Conservation (phyloP, 1,140 invertebrate genomes). For the Drosophila guanche region DNA sequence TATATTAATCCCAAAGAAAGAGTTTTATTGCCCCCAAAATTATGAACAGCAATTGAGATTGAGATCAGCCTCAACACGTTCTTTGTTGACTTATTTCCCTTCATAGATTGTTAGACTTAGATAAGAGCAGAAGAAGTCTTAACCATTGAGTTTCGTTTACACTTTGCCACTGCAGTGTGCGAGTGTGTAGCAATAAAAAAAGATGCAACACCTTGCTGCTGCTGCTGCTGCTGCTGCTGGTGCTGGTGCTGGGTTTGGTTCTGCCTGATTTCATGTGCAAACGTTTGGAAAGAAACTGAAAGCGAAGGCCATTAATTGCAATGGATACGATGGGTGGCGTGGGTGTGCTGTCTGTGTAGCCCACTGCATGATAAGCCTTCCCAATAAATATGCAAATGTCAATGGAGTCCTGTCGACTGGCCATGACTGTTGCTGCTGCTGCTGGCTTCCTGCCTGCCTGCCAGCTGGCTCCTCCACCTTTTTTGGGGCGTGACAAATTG, state of each 20-base stretch:
- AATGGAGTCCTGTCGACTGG: slow-evolving; percentile 38
- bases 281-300: slow-evolving; percentile 69
- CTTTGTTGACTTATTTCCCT: too few species aligned
- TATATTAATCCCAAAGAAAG: too few species aligned
- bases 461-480: slow-evolving; percentile 17
- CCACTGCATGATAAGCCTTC: slow-evolving; percentile 41
- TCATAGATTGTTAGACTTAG: too few species aligned
- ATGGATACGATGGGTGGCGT: slow-evolving; percentile 15
- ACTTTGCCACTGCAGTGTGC: too few species aligned
- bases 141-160: too few species aligned
- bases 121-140: too few species aligned
- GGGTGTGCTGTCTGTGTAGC: neutral
- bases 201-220: slow-evolving; percentile 61
- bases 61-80: too few species aligned
- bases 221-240: slow-evolving; percentile 14
- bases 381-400: slow-evolving; percentile 61
- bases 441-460: neutral
- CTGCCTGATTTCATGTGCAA: slow-evolving; percentile 77
- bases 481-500: slow-evolving; percentile 56
- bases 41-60: too few species aligned
- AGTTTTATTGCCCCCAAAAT: too few species aligned
- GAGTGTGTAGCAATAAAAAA: neutral
- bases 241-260: slow-evolving; percentile 42
- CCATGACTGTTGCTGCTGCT: slow-evolving; percentile 1
- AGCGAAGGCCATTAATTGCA: slow-evolving; percentile 75